Base-by-base conservation (phyloP, 2,888 invertebrate species). In the Drosophila seclusa region DNA sequence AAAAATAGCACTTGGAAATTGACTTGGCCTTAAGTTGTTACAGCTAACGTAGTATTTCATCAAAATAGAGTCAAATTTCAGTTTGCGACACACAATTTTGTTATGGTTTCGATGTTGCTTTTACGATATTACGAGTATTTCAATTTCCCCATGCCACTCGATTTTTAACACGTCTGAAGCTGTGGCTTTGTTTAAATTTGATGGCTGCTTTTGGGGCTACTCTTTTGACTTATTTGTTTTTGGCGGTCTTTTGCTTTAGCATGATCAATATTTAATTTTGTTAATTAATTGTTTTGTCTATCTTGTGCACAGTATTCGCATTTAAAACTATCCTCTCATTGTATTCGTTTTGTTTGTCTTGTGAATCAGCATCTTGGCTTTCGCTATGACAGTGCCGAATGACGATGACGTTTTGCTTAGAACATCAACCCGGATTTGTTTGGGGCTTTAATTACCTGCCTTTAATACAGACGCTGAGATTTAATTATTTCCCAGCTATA, bases 361-460 rank as follows among this genome's bases (percentile, higher is more conserved):
- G 42, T 77, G 76, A 76, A 70, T 76, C 79, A 74, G 53, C 61
- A 27, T 31, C 52, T 61, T 24, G 59, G 49, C 57, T 66, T 69
- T 69, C 54, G 63, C 66, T 48, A 69, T 69, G 70, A 57, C 62
- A 55, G 50, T 42, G 62, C 36, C 18, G 60, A 67, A 78, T 78
- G 78, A 73, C 69, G 65, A 74, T 77, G 75, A 75, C 71, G 75
- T 75, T 69, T 73, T 62, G 57, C 27, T 57, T 70, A 78, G 68
- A 73, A 68, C 61, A 64, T 67, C 78, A 73, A 78, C 74, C 81
- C 82, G 79, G 79, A 82, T 82, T 82, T 73, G 80, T 63, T 71
- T 68, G 76, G 53, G 38, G 52, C 68, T 68, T 78, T 81, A 73
- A 78, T 81, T 81, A 65, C 68, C 63, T 65, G 76, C 58, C 64